Evolutionary conservation across 2,113 vertebrate genomes (phyloP).

Genomic region (Leptobrachium ailaonicum): DNA sequence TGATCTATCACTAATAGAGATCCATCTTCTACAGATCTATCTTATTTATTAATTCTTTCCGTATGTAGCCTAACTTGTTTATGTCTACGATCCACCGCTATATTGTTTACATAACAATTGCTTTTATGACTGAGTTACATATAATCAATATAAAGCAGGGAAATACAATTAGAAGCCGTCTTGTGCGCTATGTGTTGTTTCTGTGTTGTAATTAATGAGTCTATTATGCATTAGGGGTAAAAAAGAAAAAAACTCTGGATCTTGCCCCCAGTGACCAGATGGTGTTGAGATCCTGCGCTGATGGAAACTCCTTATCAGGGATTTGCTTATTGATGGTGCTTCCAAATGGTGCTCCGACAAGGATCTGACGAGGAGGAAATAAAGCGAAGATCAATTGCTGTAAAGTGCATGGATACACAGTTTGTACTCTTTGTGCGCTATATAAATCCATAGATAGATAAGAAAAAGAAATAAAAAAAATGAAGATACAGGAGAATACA

Average conservation of each 20-base stretch:
- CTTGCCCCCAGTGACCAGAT: constrained; percentile 98
- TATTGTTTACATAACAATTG: background rate
- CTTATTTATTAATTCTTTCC: background rate
- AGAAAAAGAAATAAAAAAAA: background rate
- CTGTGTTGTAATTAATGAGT: background rate
- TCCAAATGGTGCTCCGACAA: constrained; percentile 89
- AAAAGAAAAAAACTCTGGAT: constrained; percentile 26
- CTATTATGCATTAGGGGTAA: background rate
- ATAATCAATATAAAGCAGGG: rapidly evolving
- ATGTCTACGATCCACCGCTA: background rate
- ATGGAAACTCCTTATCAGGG: constrained; percentile 76
- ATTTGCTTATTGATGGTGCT: constrained; percentile 90
- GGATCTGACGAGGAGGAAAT: constrained; percentile 70
- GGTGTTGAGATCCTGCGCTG: constrained; percentile 95
- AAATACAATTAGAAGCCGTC: background rate
- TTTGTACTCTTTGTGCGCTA: too few species aligned
- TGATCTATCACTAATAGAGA: background rate
- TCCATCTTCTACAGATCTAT: background rate
- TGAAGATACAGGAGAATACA: background rate
- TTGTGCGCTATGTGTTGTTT: background rate
- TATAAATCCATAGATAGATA: background rate
- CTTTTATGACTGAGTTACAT: constrained; percentile 30
- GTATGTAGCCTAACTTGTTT: background rate
- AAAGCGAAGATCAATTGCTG: background rate
- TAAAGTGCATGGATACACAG: too few species aligned